Base-by-base conservation (phyloP, 2,888 invertebrate species). In the Lochmaea capreae region DNA sequence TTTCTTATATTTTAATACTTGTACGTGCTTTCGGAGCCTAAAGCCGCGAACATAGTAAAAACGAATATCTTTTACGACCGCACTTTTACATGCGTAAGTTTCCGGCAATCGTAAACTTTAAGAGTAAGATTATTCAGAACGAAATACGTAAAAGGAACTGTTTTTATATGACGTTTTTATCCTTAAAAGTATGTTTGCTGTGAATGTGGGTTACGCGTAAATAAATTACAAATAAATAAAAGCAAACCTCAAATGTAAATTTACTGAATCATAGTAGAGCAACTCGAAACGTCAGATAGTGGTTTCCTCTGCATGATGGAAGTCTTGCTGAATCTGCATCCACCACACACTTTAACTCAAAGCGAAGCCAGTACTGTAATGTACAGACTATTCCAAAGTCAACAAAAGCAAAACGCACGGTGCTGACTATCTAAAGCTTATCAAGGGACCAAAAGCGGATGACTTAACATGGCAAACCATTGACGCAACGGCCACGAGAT, bases 51-150 rank as follows among this genome's bases (percentile, higher is more conserved):
- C 22, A 63, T 63, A 63, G 63, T 68, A 72, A 72, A 72, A 72
- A 66, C 70, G 73, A 66, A 70, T 70, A 66, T 65, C 73, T 73
- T 73, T 73, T 73, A 73, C 70, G 70, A 70, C 59, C 70, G 65
- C 54, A 70, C 73, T 73, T 69, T 62, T 69, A 73, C 73, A 73
- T 73, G 73, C 73, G 73, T 73, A 71, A 71, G 73, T 73, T 73
- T 73, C 65, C 70, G 18, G 14, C 43, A 65, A 65, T 70, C 73
- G 70, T 73, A 73, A 73, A 73, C 69, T 69, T 73, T 66, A 70
- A 70, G 73, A 70, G 70, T 61, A 26, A 73, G 69, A 73, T 73
- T 70, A 70, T 73, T 73, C 73, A 73, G 73, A 73, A 69, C 46
- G 67, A 67, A 74, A 70, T 59, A 62, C 61, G 67, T 74, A 57